Evolutionary conservation across 2,888 invertebrate genomes (phyloP).

Genomic region (Heliconius erato): DNA sequence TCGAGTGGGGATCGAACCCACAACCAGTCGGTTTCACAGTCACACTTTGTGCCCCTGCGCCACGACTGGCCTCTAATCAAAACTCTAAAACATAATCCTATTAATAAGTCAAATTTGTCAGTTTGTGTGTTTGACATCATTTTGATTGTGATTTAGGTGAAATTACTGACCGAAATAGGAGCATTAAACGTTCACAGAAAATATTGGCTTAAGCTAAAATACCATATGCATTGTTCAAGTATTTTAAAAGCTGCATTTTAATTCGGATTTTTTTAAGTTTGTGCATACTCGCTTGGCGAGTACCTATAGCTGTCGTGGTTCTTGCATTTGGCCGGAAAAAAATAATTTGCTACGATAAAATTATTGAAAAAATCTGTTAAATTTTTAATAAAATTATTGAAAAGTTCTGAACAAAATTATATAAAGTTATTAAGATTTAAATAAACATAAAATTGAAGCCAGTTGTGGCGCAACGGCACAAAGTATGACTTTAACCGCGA

Average conservation of each 20-base stretch:
- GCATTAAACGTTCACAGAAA: neutral
- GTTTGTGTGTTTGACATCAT: neutral
- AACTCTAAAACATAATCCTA: neutral
- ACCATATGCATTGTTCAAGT: neutral
- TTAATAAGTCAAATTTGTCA: neutral
- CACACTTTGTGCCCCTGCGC: too few species aligned
- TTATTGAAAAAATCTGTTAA: neutral
- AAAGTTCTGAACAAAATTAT: neutral
- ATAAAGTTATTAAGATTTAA: neutral
- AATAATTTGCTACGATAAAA: neutral
- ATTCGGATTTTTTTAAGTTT: neutral
- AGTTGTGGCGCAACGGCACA: too few species aligned
- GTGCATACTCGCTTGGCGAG: neutral
- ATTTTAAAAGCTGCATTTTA: conserved; percentile 8
- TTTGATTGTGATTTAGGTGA: neutral
- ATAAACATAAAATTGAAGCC: neutral
- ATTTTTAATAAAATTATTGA: too few species aligned
- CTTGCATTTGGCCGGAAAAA: neutral
- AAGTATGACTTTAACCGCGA: too few species aligned
- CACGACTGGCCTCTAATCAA: too few species aligned
- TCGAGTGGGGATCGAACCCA: too few species aligned
- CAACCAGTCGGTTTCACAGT: too few species aligned
- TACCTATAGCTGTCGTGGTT: neutral
- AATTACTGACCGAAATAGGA: neutral
- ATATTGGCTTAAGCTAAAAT: neutral